Evolutionary conservation across 2,797 vertebrate species (phyloP), one percentile per base, ranked within the genome.

Genomic region (Lacerta agilis): DNA sequence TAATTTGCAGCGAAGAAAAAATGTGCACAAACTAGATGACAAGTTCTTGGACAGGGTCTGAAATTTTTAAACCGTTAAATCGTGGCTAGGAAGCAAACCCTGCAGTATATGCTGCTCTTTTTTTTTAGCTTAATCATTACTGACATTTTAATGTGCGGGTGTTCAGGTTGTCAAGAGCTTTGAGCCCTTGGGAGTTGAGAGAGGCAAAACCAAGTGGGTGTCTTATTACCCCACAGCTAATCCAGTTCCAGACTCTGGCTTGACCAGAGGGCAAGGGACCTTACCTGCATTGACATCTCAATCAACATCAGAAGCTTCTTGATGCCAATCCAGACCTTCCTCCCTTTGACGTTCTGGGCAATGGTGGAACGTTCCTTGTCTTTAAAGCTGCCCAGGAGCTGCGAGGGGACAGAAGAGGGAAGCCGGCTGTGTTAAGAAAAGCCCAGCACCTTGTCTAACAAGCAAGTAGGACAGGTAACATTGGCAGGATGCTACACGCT

Each of bases 261-360:
- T 84, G 49, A 73, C 67, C 5, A 79, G 55, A 64, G 73, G 64
- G 49, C 8, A 15, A 29, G 25, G 41, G 8, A 9, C 82, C 97
- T 97, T 92, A 99, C 99, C 97, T 99, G 98, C 33, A 98, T 91
- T 1, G 98, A 97, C 99, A 99, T 99, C 95, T 99, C 99, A 49
- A 99, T 99, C 94, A 99, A 96, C 98, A 99, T 99, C 84, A 98
- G 97, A 90, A 99, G 94, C 97, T 99, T 99, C 89, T 99, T 99
- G 87, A 99, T 99, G 55, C 98, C 98, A 3, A 99, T 98, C 97
- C 97, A 98, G 92, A 99, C 96, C 0, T 72, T n/a, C 17, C 94
- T 94, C 90, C 96, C 97, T 95, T 98, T 98, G 87, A 99, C 97
- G 0, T 97, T 96, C 93, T 98, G 97, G 0, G 98, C 97, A 2